Base-by-base conservation (phyloP, 2,888 invertebrate genomes). In the Brachylomia viminalis region DNA sequence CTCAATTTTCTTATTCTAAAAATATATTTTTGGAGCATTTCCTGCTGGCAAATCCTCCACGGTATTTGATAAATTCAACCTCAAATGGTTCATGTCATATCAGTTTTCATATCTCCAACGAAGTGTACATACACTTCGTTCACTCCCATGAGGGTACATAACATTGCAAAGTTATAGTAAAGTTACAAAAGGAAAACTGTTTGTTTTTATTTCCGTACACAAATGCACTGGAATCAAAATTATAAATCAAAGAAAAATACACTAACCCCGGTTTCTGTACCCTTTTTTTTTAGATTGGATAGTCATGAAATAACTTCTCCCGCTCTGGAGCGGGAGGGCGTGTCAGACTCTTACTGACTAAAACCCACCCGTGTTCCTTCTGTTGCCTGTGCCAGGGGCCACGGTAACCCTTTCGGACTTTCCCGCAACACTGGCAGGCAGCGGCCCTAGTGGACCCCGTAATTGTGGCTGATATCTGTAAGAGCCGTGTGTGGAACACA, bases 141-240 rank as follows among this genome's bases (percentile, higher is more conserved):
- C 11, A 2, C 27, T 49, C 66, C 75, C 66, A 10, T 7, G 74
- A 52, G 80, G 30, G n/a, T 23, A 20, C 27, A 15, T 42, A 42
- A n/a, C 45, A n/a, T 59, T 30, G 61, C 59, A 61, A 30, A 70
- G 4, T 65, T 47, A 54, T 4, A 52, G 58, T 47, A 23, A 30
- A n/a, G 47, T 61, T 73, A 47, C 61, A 27, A 54, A 58, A 73
- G 64, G 52, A 59, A 79, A 66, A 49, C 20, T 61, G 17, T 47
- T 61, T 78, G 80, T 73, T 72, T 30, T n/a, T 15, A 64, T 61
- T 59, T 80, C n/a, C 10, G 42, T 27, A 45, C 38, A 72, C 23
- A 45, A 17, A 45, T 45, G 1, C 49, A 20, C 6, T 45, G 7
- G 30, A 42, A 64, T n/a, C 17, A 4, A 54, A 30, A 61, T 77